phyloP scores from a whole-genome alignment of 2,797 vertebrate genomes.

The Enteromius treurensis region DNA sequence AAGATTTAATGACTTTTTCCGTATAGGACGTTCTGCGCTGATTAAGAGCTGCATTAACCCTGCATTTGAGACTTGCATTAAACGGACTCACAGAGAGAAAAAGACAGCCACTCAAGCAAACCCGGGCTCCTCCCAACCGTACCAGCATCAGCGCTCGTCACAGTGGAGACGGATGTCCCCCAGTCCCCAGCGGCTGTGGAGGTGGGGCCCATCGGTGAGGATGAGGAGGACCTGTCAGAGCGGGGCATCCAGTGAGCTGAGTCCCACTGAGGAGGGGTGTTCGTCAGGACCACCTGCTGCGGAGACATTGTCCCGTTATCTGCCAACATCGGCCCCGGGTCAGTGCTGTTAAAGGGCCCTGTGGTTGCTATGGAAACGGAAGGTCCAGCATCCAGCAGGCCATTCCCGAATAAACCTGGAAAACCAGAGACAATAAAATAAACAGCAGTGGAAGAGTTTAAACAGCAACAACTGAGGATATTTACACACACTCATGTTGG shows the following conservation, averaged over 20 bases:
- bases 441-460: background rate
- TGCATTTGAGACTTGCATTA: background rate
- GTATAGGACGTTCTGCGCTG: background rate
- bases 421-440: background rate
- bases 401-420: slow-evolving; percentile 78
- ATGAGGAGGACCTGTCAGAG: slow-evolving; percentile 44
- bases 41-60: background rate
- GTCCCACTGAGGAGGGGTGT: background rate
- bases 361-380: slow-evolving; percentile 58
- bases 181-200: slow-evolving; percentile 37
- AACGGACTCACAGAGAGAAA: background rate
- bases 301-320: background rate
- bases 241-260: background rate
- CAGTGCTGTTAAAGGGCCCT: background rate
- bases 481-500: background rate
- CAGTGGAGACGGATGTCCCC: slow-evolving; percentile 54
- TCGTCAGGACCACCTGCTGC: slow-evolving; percentile 53
- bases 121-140: slow-evolving; percentile 40
- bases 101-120: background rate
- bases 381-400: slow-evolving; percentile 74
- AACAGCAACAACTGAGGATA: slow-evolving; percentile 38
- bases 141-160: slow-evolving; percentile 64
- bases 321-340: slow-evolving; percentile 36
- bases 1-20: background rate
- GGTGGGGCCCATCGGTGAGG: slow-evolving; percentile 45